Conservation (phyloP, 2,113 vertebrate species). For the Callithrix jacchus region DNA sequence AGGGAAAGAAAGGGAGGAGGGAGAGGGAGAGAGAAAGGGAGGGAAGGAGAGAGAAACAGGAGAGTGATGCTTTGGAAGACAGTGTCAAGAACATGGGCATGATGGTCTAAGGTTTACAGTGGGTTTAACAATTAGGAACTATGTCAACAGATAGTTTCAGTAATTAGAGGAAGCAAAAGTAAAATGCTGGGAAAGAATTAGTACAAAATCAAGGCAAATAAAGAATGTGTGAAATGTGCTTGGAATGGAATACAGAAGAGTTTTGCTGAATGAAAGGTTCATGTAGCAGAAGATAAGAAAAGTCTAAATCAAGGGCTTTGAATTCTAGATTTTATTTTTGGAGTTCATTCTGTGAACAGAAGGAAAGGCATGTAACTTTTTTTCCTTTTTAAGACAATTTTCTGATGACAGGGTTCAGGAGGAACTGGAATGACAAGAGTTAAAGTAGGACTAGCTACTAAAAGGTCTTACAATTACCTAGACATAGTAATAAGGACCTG, state of each 20-base stretch:
- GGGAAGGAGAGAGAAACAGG: no score
- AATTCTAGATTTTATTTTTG: no score
- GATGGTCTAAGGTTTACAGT: not conserved
- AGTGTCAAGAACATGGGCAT: not conserved
- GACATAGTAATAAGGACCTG: not conserved
- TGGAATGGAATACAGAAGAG: no score
- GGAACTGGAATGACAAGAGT: not conserved
- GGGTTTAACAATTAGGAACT: conserved; percentile 6
- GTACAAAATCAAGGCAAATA: not conserved
- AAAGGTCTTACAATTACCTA: conserved; percentile 12
- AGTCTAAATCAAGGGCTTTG: no score
- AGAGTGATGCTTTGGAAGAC: not conserved
- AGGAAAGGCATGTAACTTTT: not conserved
- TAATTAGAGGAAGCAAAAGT: not conserved
- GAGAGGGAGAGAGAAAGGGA: not conserved
- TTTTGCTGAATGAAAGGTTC: no score
- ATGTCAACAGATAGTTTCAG: not conserved
- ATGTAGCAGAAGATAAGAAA: no score
- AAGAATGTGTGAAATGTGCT: no score
- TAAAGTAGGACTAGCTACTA: not conserved
- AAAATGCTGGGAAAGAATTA: not conserved
- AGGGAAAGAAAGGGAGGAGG: not conserved
- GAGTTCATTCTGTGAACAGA: no score
- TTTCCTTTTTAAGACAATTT: no score
- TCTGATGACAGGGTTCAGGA: no score